Evolutionary conservation across 2,888 invertebrate species (phyloP), one percentile per base, ranked within the genome.

Genomic region (Entomobrya proxima): DNA sequence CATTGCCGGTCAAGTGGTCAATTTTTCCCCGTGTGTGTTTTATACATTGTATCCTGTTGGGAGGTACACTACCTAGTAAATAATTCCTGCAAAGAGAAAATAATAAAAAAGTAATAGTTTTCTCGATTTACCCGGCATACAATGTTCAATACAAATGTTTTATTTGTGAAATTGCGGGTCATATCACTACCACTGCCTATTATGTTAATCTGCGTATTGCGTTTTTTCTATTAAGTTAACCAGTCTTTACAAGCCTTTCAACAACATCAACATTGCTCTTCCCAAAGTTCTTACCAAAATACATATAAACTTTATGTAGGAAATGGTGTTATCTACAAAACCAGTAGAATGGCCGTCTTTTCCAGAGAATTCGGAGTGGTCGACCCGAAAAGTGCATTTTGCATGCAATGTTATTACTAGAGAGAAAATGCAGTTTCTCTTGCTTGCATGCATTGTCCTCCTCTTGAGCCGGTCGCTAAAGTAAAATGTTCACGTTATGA

Each of bases 121-220:
- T 55, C 24, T 55, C 21, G 9, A 55, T 55, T 55, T 24, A 24
- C 24, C 55, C 27, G 21, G 9, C 24, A 24, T 55, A 24, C 27
- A 24, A 11, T 52, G 3, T 52, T 55, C 55, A 24, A 24, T 55
- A 47, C 3, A 15, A 47, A 47, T 3, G 3, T 44, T 44, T 44
- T 44, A 2, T 2, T n/a, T 15, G n/a, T 40, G 40, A 40, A 11
- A 24, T 13, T 3, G 9, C 61, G 9, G 35, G 35, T 61, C 35
- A 61, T 35, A 61, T 61, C 69, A 69, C 69, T 27, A 40, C 44
- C 24, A 69, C 69, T 9, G 3, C 5, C 27, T 27, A 44, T 44
- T 44, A 44, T 69, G 83, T 52, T 83, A 83, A 83, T 83, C 83
- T 64, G 47, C 83, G 52, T 83, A 83, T 76, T 83, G 83, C 76